phyloP scores from a whole-genome alignment of 2,888 invertebrate genomes.

The Napeogenes inachia region DNA sequence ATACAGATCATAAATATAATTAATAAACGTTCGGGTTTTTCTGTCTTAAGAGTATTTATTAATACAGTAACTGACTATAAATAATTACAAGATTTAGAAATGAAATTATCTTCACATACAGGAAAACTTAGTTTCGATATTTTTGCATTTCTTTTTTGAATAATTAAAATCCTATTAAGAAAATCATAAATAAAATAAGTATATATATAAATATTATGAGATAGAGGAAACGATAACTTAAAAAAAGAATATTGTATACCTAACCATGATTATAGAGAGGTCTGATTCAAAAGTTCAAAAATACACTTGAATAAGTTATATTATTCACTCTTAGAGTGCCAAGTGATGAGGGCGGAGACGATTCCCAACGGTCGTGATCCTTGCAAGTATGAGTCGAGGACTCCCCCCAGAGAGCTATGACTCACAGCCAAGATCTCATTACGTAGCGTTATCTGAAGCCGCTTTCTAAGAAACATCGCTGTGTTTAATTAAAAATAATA shows the following conservation, averaged over 20 bases:
- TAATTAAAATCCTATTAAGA: no score
- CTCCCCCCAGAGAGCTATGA: conserved; percentile 60
- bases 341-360: conserved; percentile 45
- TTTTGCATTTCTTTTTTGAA: no score
- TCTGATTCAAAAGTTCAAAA: conserved; percentile 9
- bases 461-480: conserved; percentile 43
- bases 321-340: conserved; percentile 27
- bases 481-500: conserved; percentile 47
- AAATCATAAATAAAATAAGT: no score
- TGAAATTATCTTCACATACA: no score
- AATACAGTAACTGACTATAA: not conserved
- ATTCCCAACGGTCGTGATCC: conserved; percentile 59
- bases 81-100: no score
- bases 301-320: conserved; percentile 23
- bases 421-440: conserved; percentile 61
- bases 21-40: not conserved
- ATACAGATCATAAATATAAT: conserved; percentile 10
- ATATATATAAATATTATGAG: no score
- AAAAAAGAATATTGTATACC: not conserved
- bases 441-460: conserved; percentile 58
- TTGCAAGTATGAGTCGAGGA: conserved; percentile 56
- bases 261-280: conserved; percentile 1
- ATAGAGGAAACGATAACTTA: not conserved
- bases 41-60: not conserved
- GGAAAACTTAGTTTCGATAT: no score